Percentiles rank a stretch among this genome's conserved stretches.
These are phyloP conservation scores for Bolinopsis microptera DNA, from an alignment of 37 sponge, comb jelly and placozoan genomes.

Conservation along the genomic window DNA sequence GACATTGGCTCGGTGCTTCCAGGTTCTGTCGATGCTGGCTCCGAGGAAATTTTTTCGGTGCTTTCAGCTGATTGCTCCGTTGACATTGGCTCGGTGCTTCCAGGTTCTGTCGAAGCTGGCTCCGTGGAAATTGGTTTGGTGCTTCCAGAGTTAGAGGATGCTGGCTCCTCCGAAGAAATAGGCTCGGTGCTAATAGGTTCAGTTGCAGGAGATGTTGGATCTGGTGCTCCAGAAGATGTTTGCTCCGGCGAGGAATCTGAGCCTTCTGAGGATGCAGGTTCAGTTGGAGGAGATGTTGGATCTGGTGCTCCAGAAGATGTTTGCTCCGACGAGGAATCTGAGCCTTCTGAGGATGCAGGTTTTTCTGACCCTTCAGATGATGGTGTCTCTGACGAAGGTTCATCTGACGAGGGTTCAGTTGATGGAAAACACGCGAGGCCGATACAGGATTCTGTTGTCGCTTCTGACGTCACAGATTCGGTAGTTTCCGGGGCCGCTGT, in stretches of 20 bases:
- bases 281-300: background rate
- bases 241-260: background rate
- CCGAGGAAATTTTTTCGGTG: background rate
- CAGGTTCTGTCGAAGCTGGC: background rate
- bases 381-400: too few relatives aligned
- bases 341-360: too few relatives aligned
- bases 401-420: too few relatives aligned
- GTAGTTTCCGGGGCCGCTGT: too few relatives aligned
- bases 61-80: too few relatives aligned
- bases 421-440: too few relatives aligned
- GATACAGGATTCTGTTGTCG: constrained; percentile 8
- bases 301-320: background rate
- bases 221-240: background rate
- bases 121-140: background rate
- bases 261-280: background rate
- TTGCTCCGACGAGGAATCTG: too few relatives aligned
- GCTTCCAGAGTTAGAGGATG: background rate
- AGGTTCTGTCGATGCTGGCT: background rate
- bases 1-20: background rate
- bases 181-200: background rate
- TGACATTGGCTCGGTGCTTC: background rate
- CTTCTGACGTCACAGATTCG: too few relatives aligned
- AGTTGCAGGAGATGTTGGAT: background rate
- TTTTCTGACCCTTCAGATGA: background rate
- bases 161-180: background rate